A percentile compares a stretch with the other conserved stretches of the same genome.
These are phyloP conservation scores for Drosophila lini DNA, from an alignment of 1,140 invertebrate species.

Conservation along the genomic window DNA sequence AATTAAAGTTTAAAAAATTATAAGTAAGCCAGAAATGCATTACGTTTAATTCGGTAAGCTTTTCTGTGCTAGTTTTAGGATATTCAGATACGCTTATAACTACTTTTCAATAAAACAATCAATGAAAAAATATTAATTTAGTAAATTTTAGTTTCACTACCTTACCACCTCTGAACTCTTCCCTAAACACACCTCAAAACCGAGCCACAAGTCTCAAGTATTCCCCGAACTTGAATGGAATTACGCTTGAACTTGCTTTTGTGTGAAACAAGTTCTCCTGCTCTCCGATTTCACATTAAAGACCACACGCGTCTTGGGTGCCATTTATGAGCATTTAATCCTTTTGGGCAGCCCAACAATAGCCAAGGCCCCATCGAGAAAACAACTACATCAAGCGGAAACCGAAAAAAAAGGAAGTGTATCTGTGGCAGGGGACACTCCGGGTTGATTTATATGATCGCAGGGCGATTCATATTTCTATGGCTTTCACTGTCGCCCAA, in stretches of 20 bases:
- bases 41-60: too few relatives aligned
- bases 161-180: background rate
- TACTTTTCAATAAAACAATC: background rate
- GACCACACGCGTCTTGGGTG: conserved; percentile 35
- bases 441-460: conserved; percentile 64
- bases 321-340: conserved; percentile 72
- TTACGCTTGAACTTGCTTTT: conserved; percentile 35
- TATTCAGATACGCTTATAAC: too few relatives aligned
- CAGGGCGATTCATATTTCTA: conserved; percentile 66
- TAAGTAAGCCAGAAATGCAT: too few relatives aligned
- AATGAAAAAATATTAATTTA: background rate
- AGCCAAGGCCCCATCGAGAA: conserved; percentile 15
- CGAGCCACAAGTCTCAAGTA: conserved; percentile 8
- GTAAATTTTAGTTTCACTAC: background rate
- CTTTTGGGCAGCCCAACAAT: conserved; percentile 55
- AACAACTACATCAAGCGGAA: conserved; percentile 40
- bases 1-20: too few relatives aligned
- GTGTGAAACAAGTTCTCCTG: conserved; percentile 47
- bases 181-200: background rate
- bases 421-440: conserved; percentile 48
- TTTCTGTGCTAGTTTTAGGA: too few relatives aligned
- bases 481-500: conserved; percentile 74
- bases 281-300: conserved; percentile 25
- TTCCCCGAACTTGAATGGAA: conserved; percentile 42
- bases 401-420: conserved; percentile 59